These are phyloP conservation scores for Tetragnatha montana DNA, from an alignment of 2,888 invertebrate genomes.

Conservation along the genomic window DNA sequence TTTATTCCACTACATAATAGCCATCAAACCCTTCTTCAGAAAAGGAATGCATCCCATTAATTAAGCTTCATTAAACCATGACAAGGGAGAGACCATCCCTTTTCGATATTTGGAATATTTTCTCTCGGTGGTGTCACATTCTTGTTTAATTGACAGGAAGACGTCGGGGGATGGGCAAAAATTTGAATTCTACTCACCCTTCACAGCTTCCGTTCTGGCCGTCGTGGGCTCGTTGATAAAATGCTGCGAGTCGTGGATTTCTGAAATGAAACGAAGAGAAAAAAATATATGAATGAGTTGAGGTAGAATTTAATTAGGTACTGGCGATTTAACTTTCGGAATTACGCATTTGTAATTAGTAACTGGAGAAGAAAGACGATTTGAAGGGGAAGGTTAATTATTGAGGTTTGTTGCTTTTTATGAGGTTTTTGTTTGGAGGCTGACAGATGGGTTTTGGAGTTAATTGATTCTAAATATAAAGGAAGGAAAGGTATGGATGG, in stretches of 20 bases:
- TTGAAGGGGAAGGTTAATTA: no score
- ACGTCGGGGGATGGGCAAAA: background rate
- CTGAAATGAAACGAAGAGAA: constrained; percentile 42
- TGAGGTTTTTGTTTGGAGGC: no score
- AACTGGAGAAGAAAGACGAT: no score
- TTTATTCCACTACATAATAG: background rate
- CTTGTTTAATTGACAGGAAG: constrained; percentile 3
- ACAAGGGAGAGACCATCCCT: background rate
- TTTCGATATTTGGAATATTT: constrained; percentile 22
- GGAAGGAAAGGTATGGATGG: no score
- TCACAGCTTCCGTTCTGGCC: constrained; percentile 62
- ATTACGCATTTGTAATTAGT: background rate
- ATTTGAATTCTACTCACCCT: constrained; percentile 49
- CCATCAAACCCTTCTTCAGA: background rate
- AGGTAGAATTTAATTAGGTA: background rate
- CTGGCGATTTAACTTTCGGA: background rate
- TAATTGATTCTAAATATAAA: no score
- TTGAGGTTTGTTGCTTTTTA: no score
- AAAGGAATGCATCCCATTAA: constrained; percentile 15
- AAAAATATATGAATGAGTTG: background rate
- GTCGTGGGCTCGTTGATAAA: constrained; percentile 68
- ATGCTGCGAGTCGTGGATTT: constrained; percentile 68
- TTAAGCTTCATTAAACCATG: constrained; percentile 34
- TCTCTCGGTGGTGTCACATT: background rate
- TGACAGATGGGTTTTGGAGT: no score